These are phyloP conservation scores for Monodelphis domestica DNA, from an alignment of 2,797 vertebrate species.

Conservation along the genomic window DNA sequence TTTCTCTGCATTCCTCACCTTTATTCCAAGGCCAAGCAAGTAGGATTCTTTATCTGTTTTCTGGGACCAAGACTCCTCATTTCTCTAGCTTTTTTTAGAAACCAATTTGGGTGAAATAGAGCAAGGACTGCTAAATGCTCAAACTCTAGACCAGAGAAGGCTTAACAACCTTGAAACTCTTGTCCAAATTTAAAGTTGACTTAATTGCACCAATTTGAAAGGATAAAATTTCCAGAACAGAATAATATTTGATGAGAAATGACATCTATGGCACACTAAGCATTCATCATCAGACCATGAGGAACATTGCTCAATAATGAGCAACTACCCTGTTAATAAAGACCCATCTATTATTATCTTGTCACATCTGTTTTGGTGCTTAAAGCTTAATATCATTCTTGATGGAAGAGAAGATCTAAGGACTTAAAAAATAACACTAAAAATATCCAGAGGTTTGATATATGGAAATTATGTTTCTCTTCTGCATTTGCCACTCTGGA, in stretches of 20 bases:
- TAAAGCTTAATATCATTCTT: neutral
- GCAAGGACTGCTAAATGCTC: neutral
- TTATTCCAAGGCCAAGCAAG: neutral
- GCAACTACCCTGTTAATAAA: neutral
- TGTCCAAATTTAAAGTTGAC: neutral
- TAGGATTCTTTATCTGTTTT: neutral
- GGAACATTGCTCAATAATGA: neutral
- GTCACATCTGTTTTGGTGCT: neutral
- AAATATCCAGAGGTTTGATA: neutral
- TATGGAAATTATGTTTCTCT: neutral
- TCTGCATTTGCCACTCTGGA: neutral
- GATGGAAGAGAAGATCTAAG: neutral
- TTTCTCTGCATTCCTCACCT: neutral
- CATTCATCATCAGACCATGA: neutral
- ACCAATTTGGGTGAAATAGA: neutral
- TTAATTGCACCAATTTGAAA: neutral
- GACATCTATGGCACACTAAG: neutral
- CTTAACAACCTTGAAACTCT: neutral
- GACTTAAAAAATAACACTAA: neutral
- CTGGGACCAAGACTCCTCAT: neutral
- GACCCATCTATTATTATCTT: neutral
- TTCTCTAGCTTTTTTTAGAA: neutral
- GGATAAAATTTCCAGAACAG: neutral
- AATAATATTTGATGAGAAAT: neutral
- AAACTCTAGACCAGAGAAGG: neutral